Conservation (phyloP, 2,113 vertebrate genomes). For the Cololabis saira region DNA sequence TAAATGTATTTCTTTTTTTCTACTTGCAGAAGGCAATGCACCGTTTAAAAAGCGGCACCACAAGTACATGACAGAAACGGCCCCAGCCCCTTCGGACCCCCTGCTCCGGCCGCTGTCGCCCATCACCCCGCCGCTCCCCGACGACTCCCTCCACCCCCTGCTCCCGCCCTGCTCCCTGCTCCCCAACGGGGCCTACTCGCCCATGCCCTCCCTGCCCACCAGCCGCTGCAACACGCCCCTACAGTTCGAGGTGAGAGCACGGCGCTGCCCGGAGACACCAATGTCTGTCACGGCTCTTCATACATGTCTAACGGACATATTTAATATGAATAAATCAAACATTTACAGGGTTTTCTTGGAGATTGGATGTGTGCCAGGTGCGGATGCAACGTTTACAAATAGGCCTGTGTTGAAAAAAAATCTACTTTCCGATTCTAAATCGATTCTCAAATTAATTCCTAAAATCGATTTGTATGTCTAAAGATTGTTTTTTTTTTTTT, state of each 20-base stretch:
- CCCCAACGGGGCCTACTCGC: slow-evolving; percentile 88
- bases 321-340: too few species aligned
- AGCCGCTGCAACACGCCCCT: slow-evolving; percentile 98
- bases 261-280: not conserved
- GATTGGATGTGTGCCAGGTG: too few species aligned
- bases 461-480: too few species aligned
- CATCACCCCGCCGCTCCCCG: slow-evolving; percentile 87
- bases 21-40: slow-evolving; percentile 83
- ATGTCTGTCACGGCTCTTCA: too few species aligned
- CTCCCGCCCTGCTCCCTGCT: slow-evolving; percentile 80
- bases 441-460: too few species aligned
- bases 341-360: too few species aligned
- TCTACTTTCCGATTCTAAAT: too few species aligned
- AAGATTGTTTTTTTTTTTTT: too few species aligned
- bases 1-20: not conserved
- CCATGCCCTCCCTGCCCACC: slow-evolving; percentile 89
- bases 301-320: too few species aligned
- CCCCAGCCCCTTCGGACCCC: slow-evolving; percentile 69
- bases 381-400: too few species aligned
- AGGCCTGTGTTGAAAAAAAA: too few species aligned
- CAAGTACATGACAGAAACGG: slow-evolving; percentile 87
- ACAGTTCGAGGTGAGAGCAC: slow-evolving; percentile 91
- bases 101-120: slow-evolving; percentile 90
- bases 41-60: slow-evolving; percentile 96
- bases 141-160: slow-evolving; percentile 83